A percentile compares a stretch with the other conserved stretches of the same genome.
phyloP scores from a whole-genome alignment of 2,888 invertebrate genomes.

The Sesamia inferens region DNA sequence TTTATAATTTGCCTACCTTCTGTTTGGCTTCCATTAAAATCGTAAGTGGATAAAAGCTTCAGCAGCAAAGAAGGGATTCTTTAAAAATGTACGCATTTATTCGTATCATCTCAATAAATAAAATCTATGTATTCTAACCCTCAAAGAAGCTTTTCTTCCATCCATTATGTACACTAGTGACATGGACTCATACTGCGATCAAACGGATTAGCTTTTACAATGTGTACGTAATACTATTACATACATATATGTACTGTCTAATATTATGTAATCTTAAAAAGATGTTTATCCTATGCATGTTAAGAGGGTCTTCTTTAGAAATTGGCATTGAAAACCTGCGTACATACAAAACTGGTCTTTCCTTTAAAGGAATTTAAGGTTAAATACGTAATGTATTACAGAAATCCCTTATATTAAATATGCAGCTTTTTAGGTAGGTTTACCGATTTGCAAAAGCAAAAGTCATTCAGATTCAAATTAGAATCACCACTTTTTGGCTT shows the following conservation, averaged over 20 bases:
- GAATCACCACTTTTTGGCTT: too few species aligned
- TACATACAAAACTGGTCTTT: neutral
- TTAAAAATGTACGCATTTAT: slow-evolving; percentile 39
- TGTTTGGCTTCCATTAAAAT: slow-evolving; percentile 47
- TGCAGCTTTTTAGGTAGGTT: slow-evolving; percentile 15
- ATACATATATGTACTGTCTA: slow-evolving; percentile 18
- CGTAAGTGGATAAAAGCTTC: slow-evolving; percentile 44
- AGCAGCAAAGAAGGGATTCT: slow-evolving; percentile 15
- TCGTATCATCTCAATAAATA: slow-evolving; percentile 10
- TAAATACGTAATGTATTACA: neutral
- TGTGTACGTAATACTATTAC: slow-evolving; percentile 26
- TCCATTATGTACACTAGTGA: slow-evolving; percentile 27
- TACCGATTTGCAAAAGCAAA: neutral
- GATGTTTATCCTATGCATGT: neutral
- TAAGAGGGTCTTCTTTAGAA: slow-evolving; percentile 9
- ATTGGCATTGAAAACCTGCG: neutral
- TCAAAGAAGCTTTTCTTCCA: slow-evolving; percentile 3
- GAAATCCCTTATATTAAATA: slow-evolving; percentile 25
- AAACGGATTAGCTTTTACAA: slow-evolving; percentile 36
- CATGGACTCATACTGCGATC: slow-evolving; percentile 17
- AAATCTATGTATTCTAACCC: slow-evolving; percentile 9
- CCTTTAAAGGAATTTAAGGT: neutral
- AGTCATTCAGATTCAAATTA: too few species aligned
- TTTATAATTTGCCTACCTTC: slow-evolving; percentile 26
- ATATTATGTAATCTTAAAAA: neutral